Percentiles rank a stretch among this genome's conserved stretches.
phyloP scores from a whole-genome alignment of 1,140 invertebrate genomes.

The Caenorhabditis elegans region WBcel235 BX284605.5:10715001-10715500 shows the following conservation, averaged over 20 bases:
- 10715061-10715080: neutral
- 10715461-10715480: neutral
- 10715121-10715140: neutral
- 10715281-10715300: neutral
- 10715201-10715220: neutral
- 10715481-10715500: neutral
- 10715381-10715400: conserved; percentile 14
- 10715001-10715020: neutral
- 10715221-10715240: neutral
- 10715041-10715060: neutral
- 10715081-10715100: neutral
- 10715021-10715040: neutral
- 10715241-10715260: neutral
- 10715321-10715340: neutral
- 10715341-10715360: conserved; percentile 21
- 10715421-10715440: conserved; percentile 34
- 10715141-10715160: neutral
- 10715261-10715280: neutral
- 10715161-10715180: neutral
- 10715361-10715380: conserved; percentile 21
- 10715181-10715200: neutral
- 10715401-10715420: neutral
- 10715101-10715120: neutral
- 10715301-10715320: neutral
- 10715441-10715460: conserved; percentile 8